Evolutionary conservation across 2,113 vertebrate genomes (phyloP), one percentile per base, ranked within the genome.

Genomic region (Dunckerocampus dactyliophorus): DNA sequence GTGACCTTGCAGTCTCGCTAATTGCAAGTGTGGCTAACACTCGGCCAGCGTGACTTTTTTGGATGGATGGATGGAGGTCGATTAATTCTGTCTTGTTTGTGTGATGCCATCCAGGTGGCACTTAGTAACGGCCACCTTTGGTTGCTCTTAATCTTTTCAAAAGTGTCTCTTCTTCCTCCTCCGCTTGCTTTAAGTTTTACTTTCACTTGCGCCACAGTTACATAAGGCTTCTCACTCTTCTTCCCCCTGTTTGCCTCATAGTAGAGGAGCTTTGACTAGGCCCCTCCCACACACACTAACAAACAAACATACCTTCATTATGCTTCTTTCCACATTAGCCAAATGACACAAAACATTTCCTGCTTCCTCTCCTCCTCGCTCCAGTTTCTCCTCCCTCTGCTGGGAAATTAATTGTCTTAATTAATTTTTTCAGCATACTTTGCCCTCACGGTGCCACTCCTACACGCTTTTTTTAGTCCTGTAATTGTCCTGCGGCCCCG

Each of bases 181-280:
- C 31, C 53, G 37, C n/a, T 39, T 19, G 31, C 53, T 39, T 4
- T 12, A 55, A 55, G 11, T 39, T 55, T 21, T 20, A 17, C 50
- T 42, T 21, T 72, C 19, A 28, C 51, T 31, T 42, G 47, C 59
- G 62, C 16, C 39, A 65, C 13, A 3, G 48, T 84, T 75, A 74
- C n/a, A 16, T 77, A 85, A 82, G 56, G 43, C 28, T 74, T 78
- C 24, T 20, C 62, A 58, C 72, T 73, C 31, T 63, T 51, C 60
- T 20, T 15, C 62, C 39, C 63, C 39, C 19, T 49, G 50, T 74
- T 75, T 54, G 50, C 39, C 71, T 69, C 47, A 65, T 79, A 20
- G 53, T 19, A 13, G 7, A 42, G 37, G 37, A 47, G 31, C 13
- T 28, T 20, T n/a, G 62, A 49, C 46, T 6, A n/a, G 20, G 43